Evolutionary conservation across 1,140 invertebrate genomes (phyloP).

Genomic region (Gryon sp.): DNA sequence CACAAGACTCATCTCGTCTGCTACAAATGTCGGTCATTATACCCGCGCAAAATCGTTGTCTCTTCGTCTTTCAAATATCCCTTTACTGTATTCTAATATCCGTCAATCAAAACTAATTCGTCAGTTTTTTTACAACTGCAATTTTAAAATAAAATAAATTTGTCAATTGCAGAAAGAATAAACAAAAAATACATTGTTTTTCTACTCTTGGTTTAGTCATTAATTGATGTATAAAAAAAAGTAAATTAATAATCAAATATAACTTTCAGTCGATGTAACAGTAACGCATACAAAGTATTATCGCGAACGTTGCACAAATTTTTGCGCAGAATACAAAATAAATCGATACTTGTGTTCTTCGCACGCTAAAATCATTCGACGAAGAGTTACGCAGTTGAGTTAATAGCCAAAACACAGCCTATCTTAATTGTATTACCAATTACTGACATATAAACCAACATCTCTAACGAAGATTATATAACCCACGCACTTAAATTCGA

Average conservation of each 20-base stretch:
- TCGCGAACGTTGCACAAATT: neutral
- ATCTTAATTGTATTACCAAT: constrained; percentile 38
- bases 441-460: constrained; percentile 26
- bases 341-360: constrained; percentile 21
- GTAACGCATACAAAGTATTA: constrained; percentile 2
- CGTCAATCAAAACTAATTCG: neutral
- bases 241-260: no score
- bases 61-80: no score
- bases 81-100: constrained; percentile 1
- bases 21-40: constrained; percentile 33
- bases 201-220: no score
- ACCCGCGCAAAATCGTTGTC: no score
- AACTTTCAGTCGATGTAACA: constrained; percentile 16
- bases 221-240: no score
- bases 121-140: no score
- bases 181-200: no score
- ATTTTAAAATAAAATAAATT: no score
- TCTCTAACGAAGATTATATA: constrained; percentile 15
- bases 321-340: neutral
- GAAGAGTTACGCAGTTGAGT: constrained; percentile 17
- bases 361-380: constrained; percentile 4
- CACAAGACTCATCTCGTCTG: constrained; percentile 32
- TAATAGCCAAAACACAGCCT: constrained; percentile 17
- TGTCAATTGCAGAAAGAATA: no score
- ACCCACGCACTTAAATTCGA: constrained; percentile 14